A percentile compares a stretch with the other conserved stretches of the same genome.
These are phyloP conservation scores for Sinonovacula constricta DNA, from an alignment of 1,140 invertebrate genomes.

Conservation along the genomic window DNA sequence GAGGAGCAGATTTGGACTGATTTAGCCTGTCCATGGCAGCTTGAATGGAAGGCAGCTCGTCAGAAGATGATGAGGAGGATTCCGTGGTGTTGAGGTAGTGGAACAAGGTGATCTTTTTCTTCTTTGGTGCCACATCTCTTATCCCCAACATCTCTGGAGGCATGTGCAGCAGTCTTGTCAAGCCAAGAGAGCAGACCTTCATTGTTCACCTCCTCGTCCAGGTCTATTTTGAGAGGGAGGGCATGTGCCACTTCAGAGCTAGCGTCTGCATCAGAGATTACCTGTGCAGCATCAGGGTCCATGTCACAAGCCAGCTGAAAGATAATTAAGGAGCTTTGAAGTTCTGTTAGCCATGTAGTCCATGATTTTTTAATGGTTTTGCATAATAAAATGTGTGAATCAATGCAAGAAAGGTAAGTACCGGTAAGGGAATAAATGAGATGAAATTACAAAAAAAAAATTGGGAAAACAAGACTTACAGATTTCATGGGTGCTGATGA, in stretches of 20 bases:
- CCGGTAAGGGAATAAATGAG: not conserved
- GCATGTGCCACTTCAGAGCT: not conserved
- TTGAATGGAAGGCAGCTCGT: no score
- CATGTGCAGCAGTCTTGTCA: conserved; percentile 17
- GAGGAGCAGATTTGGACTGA: no score
- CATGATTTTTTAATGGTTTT: no score
- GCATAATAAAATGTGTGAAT: no score
- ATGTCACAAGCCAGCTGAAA: not conserved
- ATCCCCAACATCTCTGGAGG: not conserved
- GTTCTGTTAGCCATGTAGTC: no score
- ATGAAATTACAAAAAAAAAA: conserved; percentile 8
- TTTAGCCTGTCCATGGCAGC: no score
- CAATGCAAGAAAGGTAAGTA: no score
- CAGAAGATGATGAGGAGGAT: no score
- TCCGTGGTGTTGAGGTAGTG: no score
- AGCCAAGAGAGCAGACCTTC: not conserved
- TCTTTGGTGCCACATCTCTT: not conserved
- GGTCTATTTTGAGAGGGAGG: conserved; percentile 11
- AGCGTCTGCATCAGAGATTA: not conserved
- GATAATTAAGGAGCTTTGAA: no score
- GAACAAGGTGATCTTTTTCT: no score
- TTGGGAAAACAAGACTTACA: conserved; percentile 54
- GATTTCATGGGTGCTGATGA: conserved; percentile 43
- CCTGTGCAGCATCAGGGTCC: conserved; percentile 1
- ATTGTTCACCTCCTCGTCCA: no score